These are phyloP conservation scores for Rhagoletis pomonella DNA, from an alignment of 1,140 invertebrate genomes.

Conservation along the genomic window DNA sequence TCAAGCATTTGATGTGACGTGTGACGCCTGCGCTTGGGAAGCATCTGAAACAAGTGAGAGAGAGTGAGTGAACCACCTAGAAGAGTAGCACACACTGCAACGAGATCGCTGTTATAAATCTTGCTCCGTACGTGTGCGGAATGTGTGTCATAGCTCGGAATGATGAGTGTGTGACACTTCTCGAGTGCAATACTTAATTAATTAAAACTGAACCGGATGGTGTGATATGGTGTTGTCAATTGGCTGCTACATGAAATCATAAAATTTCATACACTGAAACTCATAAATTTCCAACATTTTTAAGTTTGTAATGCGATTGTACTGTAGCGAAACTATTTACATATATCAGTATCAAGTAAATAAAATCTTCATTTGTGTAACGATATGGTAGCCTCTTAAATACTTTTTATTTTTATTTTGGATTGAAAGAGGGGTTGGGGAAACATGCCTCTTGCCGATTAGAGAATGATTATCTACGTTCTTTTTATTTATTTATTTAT, in stretches of 20 bases:
- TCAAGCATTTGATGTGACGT: conserved; percentile 22
- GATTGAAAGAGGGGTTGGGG: not conserved
- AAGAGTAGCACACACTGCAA: not conserved
- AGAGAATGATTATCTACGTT: no score
- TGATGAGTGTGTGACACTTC: not conserved
- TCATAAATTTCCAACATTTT: conserved; percentile 9
- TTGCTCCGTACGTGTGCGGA: not conserved
- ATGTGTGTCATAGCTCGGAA: not conserved
- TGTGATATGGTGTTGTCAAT: not conserved
- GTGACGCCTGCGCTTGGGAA: not conserved
- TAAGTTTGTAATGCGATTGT: not conserved
- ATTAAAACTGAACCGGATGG: not conserved
- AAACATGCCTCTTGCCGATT: not conserved
- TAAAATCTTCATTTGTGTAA: conserved; percentile 27
- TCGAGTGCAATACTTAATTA: not conserved
- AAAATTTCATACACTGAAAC: not conserved
- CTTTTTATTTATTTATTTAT: no score
- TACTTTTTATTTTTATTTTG: not conserved
- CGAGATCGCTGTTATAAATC: not conserved
- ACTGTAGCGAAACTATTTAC: not conserved
- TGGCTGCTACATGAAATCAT: not conserved
- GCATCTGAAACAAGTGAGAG: not conserved
- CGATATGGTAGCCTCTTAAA: not conserved
- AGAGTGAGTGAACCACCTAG: not conserved
- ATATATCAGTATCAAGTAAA: conserved; percentile 26